Conservation (phyloP, 2,113 vertebrate genomes). For the Deroptyus accipitrinus region DNA sequence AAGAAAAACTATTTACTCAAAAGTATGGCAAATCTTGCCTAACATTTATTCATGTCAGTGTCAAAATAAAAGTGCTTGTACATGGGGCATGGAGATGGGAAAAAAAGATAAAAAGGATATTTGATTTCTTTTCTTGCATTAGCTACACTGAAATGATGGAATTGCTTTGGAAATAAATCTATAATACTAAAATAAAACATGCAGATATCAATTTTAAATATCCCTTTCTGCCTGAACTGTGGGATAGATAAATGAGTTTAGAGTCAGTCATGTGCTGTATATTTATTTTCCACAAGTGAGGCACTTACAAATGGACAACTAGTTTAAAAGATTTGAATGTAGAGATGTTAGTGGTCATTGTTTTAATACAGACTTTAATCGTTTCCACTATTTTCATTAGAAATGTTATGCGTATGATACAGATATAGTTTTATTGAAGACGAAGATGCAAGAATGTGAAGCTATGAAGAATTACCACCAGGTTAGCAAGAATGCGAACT, state of each 20-base stretch:
- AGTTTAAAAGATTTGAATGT: not conserved
- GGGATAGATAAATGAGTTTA: not conserved
- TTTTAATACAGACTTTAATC: not conserved
- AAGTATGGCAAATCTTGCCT: not conserved
- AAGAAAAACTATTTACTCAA: not conserved
- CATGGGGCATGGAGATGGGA: accelerated
- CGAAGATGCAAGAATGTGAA: not conserved
- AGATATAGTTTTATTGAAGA: not conserved
- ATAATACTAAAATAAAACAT: not conserved
- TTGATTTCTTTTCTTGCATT: not conserved
- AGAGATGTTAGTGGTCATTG: not conserved
- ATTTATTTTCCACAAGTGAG: not conserved
- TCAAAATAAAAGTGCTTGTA: not conserved
- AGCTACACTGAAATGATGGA: not conserved
- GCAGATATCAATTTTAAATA: not conserved
- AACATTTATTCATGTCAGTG: not conserved
- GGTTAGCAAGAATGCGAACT: not conserved
- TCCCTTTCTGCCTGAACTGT: not conserved
- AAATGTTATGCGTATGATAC: not conserved
- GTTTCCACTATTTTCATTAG: not conserved
- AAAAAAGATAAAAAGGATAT: accelerated
- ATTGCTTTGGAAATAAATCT: not conserved
- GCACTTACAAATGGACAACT: not conserved
- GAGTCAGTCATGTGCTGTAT: not conserved
- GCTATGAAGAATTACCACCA: not conserved